These are phyloP conservation scores for Mesorhabditis spiculigera DNA, from an alignment of 2,888 invertebrate species.

Conservation along the genomic window DNA sequence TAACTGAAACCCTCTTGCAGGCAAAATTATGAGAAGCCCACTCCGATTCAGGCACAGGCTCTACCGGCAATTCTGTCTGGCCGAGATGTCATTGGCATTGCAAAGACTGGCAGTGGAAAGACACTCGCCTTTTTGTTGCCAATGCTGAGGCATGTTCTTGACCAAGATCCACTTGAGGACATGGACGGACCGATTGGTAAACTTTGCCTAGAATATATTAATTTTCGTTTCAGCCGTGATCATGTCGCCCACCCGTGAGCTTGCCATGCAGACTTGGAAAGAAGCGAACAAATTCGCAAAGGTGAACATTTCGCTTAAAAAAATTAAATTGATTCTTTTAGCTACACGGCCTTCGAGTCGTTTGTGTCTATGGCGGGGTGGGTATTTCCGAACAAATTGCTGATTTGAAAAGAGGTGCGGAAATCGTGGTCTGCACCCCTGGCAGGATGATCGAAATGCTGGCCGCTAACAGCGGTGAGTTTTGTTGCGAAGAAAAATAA, in stretches of 20 bases:
- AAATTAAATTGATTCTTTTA: constrained; percentile 11
- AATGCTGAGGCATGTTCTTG: constrained; percentile 92
- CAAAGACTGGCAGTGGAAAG: constrained; percentile 98
- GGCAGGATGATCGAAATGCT: constrained; percentile 99
- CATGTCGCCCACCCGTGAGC: constrained; percentile 94
- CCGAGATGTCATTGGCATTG: constrained; percentile 67
- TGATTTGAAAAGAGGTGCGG: constrained; percentile 89
- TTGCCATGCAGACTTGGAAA: constrained; percentile 96
- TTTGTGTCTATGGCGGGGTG: constrained; percentile 97
- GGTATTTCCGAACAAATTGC: constrained; percentile 94
- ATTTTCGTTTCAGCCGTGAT: constrained; percentile 71
- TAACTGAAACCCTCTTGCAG: constrained; percentile 45
- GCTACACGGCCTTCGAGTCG: constrained; percentile 72
- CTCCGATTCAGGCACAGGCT: constrained; percentile 96
- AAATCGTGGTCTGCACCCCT: constrained; percentile 97
- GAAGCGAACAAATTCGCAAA: constrained; percentile 93
- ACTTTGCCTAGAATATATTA: constrained; percentile 11
- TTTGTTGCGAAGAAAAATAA: background rate
- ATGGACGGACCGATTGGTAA: constrained; percentile 87
- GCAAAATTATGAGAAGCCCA: constrained; percentile 84
- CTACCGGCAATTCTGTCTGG: constrained; percentile 83
- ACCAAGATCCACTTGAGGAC: constrained; percentile 87
- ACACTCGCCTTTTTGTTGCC: constrained; percentile 95
- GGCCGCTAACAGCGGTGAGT: constrained; percentile 85
- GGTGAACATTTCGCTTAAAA: constrained; percentile 8